Evolutionary conservation across 2,113 vertebrate genomes (phyloP).

Genomic region (Zapornia atra): DNA sequence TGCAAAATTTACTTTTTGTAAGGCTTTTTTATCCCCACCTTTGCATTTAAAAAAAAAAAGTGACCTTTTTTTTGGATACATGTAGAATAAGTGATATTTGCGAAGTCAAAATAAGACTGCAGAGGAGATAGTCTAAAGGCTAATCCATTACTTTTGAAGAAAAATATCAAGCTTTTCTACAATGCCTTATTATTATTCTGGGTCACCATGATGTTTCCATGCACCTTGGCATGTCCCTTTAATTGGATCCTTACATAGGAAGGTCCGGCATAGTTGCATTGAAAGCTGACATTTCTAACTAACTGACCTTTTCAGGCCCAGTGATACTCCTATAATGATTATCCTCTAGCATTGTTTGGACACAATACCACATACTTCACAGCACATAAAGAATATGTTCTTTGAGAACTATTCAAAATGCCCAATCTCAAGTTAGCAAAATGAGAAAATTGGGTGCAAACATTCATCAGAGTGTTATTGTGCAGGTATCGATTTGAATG

Average conservation of each 20-base stretch:
- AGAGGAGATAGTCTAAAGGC: conserved; percentile 60
- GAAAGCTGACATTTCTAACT: conserved; percentile 99
- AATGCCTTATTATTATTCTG: conserved; percentile 76
- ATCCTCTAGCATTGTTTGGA: conserved; percentile 91
- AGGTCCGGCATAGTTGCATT: conserved; percentile 89
- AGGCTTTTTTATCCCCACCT: conserved; percentile 5
- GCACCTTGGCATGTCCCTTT: conserved; percentile 84
- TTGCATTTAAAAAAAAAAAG: not conserved
- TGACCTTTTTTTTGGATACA: conserved; percentile 52
- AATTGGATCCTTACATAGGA: conserved; percentile 93
- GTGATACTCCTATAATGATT: conserved; percentile 96
- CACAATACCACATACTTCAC: conserved; percentile 86
- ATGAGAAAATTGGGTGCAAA: conserved; percentile 92
- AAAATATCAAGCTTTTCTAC: conserved; percentile 62
- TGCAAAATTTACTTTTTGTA: conserved; percentile 27
- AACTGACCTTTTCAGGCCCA: conserved; percentile 97
- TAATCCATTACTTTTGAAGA: conserved; percentile 74
- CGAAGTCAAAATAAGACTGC: conserved; percentile 64
- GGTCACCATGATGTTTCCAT: conserved; percentile 78
- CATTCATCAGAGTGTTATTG: conserved; percentile 94
- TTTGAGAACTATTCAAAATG: conserved; percentile 86
- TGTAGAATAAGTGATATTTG: conserved; percentile 67
- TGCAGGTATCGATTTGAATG: conserved; percentile 95
- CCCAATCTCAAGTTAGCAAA: conserved; percentile 82
- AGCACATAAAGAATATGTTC: conserved; percentile 77